phyloP scores from a whole-genome alignment of 2,888 invertebrate species.

The Agelastica alni region DNA sequence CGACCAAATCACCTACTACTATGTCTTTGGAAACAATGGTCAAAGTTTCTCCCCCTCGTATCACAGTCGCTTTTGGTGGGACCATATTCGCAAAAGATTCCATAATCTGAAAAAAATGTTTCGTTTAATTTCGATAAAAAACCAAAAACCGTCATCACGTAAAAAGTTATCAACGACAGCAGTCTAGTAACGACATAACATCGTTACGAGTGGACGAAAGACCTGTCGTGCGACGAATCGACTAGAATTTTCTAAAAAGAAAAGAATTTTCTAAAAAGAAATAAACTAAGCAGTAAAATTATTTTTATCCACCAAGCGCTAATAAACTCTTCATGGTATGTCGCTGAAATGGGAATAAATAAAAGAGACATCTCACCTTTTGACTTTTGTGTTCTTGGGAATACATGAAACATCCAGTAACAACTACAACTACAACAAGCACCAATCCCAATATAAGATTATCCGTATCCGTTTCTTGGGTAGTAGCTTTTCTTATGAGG shows the following conservation, averaged over 20 bases:
- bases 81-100: conserved; percentile 86
- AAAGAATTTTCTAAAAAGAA: not conserved
- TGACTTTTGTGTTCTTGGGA: conserved; percentile 71
- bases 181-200: too few relatives aligned
- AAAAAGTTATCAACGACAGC: too few relatives aligned
- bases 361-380: too few relatives aligned
- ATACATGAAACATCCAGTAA: conserved; percentile 75
- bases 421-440: conserved; percentile 67
- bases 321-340: too few relatives aligned
- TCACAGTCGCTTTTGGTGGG: conserved; percentile 72
- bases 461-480: conserved; percentile 53
- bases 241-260: not conserved
- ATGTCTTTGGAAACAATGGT: conserved; percentile 69
- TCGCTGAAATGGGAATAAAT: too few relatives aligned
- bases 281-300: not conserved
- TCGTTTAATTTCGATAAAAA: too few relatives aligned
- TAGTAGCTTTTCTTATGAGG: conserved; percentile 51
- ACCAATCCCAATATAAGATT: conserved; percentile 69
- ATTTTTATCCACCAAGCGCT: not conserved
- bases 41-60: conserved; percentile 69
- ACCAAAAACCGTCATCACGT: too few relatives aligned
- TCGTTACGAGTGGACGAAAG: too few relatives aligned
- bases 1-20: conserved; percentile 82
- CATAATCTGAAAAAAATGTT: conserved; percentile 66
- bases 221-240: too few relatives aligned